Percentiles rank a stretch among this genome's conserved stretches.
phyloP scores from a whole-genome alignment of 2,888 invertebrate species.

The Anodontia alba region DNA sequence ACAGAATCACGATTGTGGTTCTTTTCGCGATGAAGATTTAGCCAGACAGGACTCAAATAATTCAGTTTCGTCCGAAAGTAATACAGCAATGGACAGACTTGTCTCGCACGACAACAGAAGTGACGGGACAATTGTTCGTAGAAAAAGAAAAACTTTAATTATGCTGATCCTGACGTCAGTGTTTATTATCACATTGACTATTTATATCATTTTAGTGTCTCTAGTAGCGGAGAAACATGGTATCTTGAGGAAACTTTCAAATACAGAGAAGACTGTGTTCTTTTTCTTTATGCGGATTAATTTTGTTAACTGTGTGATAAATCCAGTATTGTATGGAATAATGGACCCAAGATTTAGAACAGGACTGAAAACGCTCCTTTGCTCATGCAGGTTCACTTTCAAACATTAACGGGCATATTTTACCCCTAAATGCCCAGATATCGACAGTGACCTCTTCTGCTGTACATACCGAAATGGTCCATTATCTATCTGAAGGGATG shows the following conservation, averaged over 20 bases:
- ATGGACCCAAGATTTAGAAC: constrained; percentile 47
- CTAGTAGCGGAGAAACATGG: constrained; percentile 40
- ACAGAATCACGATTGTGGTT: not conserved
- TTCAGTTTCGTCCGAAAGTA: not conserved
- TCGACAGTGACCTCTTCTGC: no score
- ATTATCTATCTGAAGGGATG: no score
- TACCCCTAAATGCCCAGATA: no score
- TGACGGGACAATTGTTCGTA: not conserved
- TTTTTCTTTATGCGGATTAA: constrained; percentile 55
- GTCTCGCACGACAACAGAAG: not conserved
- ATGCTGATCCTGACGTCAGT: constrained; percentile 50
- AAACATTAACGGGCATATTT: no score
- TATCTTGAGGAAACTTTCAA: constrained; percentile 27
- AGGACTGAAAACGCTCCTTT: constrained; percentile 19
- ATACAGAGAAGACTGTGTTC: constrained; percentile 37
- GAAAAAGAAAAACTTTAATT: constrained; percentile 42
- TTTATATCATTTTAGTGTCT: constrained; percentile 32
- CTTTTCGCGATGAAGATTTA: not conserved
- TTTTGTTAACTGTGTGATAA: constrained; percentile 50
- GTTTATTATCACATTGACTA: constrained; percentile 42
- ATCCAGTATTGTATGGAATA: constrained; percentile 53
- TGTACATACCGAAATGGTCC: no score
- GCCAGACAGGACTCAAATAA: not conserved
- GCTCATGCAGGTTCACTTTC: no score
- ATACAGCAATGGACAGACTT: not conserved